Base-by-base conservation (phyloP, 1,140 invertebrate genomes). In the Macrobrachium rosenbergii region DNA sequence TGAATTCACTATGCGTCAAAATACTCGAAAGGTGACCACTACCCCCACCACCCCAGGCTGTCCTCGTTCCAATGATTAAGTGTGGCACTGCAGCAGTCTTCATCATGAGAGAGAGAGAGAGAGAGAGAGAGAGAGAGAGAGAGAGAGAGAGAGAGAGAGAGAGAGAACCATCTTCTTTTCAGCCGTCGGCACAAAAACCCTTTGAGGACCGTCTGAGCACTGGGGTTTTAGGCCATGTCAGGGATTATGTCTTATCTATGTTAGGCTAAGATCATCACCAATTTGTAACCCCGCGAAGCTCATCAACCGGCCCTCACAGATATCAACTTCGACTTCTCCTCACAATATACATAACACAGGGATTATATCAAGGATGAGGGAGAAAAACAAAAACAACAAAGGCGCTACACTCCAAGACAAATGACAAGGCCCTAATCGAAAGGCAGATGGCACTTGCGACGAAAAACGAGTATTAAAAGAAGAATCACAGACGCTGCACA, bases 241-340 rank as follows among this genome's bases (percentile, higher is more conserved):
- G 37, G 67, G 67, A 72, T 72, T 72, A 72, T 72, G 37, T 72
- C 67, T 72, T 72, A 72, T 72, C 67, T 72, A 37, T 72, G 67
- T 72, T 37, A 72, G 67, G 21, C 21, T 72, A 37, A 37, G 21
- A 28, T 72, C 67, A 72, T 72, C 67, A 37, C 37, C 67, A 72
- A 72, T 72, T 72, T 72, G 67, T 37, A 14, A 37, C 67, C 67
- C 52, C 52, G 67, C 67, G 21, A 72, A 72, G 67, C 21, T 72
- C 67, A 72, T 72, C 67, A 72, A 37, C 14, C 21, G 21, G 67
- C n/a, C 67, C 21, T 21, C 21, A 72, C 21, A 72, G 37, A 72
- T 37, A 37, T 14, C 21, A 37, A 21, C 67, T 21, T 28, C 67
- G 67, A 28, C 67, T 21, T 28, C 67, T 21, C 67, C n/a, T 72